Conservation (phyloP, 2,797 vertebrate species). For the Epinephelus coioides region DNA sequence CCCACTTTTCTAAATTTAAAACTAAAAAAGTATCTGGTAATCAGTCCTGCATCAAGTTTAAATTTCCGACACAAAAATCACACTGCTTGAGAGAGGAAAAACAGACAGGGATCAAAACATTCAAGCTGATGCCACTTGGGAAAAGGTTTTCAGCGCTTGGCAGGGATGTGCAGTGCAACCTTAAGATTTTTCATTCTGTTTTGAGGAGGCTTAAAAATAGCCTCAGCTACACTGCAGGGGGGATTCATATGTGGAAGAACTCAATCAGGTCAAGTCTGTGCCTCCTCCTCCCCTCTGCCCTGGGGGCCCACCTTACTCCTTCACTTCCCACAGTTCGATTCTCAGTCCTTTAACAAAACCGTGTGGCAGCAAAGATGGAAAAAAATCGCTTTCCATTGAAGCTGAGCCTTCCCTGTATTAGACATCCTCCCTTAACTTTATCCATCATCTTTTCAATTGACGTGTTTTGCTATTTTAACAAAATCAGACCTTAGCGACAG, state of each 20-base stretch:
- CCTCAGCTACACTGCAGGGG: constrained; percentile 38
- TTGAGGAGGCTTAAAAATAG: constrained; percentile 71
- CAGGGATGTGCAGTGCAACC: constrained; percentile 45
- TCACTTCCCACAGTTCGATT: constrained; percentile 42
- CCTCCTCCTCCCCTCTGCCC: constrained; percentile 41
- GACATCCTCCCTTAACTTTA: constrained; percentile 24
- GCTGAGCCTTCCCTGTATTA: constrained; percentile 16
- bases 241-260: constrained; percentile 57
- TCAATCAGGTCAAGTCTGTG: constrained; percentile 68
- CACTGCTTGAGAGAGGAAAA: not conserved
- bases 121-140: constrained; percentile 19
- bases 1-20: not conserved
- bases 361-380: constrained; percentile 12
- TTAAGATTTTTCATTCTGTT: constrained; percentile 63
- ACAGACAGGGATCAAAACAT: constrained; percentile 30
- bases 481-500: constrained; percentile 24
- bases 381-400: constrained; percentile 27
- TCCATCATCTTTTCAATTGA: constrained; percentile 27
- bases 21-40: not conserved
- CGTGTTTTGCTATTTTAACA: constrained; percentile 43
- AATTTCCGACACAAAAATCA: not conserved
- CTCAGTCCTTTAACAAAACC: constrained; percentile 31
- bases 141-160: constrained; percentile 35
- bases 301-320: constrained; percentile 45
- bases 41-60: not conserved